These are phyloP conservation scores for Drosophila monieri DNA, from an alignment of 2,888 invertebrate genomes.

Conservation along the genomic window DNA sequence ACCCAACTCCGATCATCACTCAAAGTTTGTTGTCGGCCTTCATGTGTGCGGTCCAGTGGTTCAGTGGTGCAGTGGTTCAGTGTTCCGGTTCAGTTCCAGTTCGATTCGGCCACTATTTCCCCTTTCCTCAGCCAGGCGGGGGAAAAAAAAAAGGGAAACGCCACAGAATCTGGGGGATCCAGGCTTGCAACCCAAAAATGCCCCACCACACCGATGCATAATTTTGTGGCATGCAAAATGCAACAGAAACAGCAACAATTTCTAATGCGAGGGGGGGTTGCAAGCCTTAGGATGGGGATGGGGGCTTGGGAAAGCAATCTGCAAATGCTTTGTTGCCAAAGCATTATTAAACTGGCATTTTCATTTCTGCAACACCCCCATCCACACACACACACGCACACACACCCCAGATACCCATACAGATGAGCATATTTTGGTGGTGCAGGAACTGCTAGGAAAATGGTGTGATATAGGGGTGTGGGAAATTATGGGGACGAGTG, in stretches of 20 bases:
- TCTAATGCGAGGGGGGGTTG: conserved; percentile 37
- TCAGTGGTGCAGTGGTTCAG: conserved; percentile 25
- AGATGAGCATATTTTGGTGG: conserved; percentile 53
- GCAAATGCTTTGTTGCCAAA: conserved; percentile 72
- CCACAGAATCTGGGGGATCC: conserved; percentile 1
- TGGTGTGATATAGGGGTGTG: background rate
- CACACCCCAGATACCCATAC: conserved; percentile 5
- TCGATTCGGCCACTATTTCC: conserved; percentile 11
- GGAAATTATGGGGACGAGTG: too few species aligned
- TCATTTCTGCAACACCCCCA: conserved; percentile 57
- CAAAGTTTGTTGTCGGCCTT: background rate
- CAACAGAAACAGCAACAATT: conserved; percentile 31
- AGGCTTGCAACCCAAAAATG: too few species aligned
- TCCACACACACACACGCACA: conserved; percentile 15
- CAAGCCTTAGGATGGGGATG: background rate
- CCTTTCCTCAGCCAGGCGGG: background rate
- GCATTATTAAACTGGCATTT: conserved; percentile 75
- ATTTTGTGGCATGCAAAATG: conserved; percentile 50
- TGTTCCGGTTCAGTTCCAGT: conserved; percentile 35
- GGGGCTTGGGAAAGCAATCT: conserved; percentile 66
- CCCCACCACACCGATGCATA: conserved; percentile 18
- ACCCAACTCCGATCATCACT: conserved; percentile 20
- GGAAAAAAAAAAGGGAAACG: conserved; percentile 12
- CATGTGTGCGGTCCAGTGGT: conserved; percentile 1
- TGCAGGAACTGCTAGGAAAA: conserved; percentile 27